Evolutionary conservation across 2,888 invertebrate species (phyloP).

Genomic region (Celastrina argiolus): DNA sequence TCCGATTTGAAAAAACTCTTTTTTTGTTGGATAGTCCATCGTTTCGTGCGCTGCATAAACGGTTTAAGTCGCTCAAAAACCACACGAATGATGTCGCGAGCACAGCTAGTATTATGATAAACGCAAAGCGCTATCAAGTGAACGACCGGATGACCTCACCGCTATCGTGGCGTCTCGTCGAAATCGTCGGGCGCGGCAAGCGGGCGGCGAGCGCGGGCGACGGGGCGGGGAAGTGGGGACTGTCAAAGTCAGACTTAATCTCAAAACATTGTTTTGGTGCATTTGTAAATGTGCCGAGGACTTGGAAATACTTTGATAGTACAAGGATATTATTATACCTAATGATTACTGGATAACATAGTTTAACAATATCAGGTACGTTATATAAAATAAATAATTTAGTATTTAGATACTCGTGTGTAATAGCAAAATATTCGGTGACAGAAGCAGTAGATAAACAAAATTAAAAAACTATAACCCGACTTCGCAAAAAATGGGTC

Average conservation of each 20-base stretch:
- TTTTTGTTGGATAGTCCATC: no score
- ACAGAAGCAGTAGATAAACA: no score
- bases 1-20: no score
- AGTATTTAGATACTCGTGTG: no score
- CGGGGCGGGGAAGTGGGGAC: not conserved
- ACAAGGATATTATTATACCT: not conserved
- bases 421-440: no score
- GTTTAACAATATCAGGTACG: not conserved
- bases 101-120: not conserved
- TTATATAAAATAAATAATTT: no score
- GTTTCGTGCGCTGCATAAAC: no score
- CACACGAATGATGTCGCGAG: no score
- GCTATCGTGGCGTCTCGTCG: not conserved
- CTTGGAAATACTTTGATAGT: not conserved
- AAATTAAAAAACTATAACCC: no score
- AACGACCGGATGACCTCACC: not conserved
- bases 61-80: no score
- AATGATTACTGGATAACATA: not conserved
- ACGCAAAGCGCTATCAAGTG: not conserved
- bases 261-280: not conserved
- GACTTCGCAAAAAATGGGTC: no score
- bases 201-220: not conserved
- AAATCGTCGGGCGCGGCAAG: not conserved
- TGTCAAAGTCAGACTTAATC: not conserved
- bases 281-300: not conserved